A percentile compares a stretch with the other conserved stretches of the same genome.
Evolutionary conservation across 1,140 invertebrate species (phyloP).

Genomic region (Matsumurasca onukii): DNA sequence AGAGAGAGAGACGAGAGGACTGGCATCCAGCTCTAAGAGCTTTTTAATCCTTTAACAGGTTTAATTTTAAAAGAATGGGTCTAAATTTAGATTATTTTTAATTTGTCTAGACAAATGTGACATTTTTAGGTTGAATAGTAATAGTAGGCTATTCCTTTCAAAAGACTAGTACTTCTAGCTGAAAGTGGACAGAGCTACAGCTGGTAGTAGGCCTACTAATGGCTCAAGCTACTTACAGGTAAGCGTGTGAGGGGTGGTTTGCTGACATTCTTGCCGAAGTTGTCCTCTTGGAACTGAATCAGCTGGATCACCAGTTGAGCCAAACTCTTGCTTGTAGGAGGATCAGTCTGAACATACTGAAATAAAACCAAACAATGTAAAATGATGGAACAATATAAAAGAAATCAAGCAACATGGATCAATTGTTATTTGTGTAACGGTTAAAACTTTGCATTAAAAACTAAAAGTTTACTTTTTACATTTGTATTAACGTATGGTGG

Average conservation of each 20-base stretch:
- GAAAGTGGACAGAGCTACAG: too few relatives aligned
- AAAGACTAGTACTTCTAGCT: too few relatives aligned
- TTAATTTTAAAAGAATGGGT: too few relatives aligned
- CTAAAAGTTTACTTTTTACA: neutral
- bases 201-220: too few relatives aligned
- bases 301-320: conserved; percentile 82
- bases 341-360: conserved; percentile 87
- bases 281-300: conserved; percentile 95
- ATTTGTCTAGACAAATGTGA: too few relatives aligned
- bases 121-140: too few relatives aligned
- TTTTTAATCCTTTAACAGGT: too few relatives aligned
- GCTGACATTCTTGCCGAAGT: conserved; percentile 88
- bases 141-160: too few relatives aligned
- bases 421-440: neutral
- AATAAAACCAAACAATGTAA: conserved; percentile 16
- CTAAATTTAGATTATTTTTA: too few relatives aligned
- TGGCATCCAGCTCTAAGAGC: too few relatives aligned
- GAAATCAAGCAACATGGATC: neutral
- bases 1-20: too few relatives aligned
- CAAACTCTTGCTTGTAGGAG: conserved; percentile 89
- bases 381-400: neutral
- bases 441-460: neutral
- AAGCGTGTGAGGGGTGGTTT: conserved; percentile 82
- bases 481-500: neutral
- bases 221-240: conserved; percentile 69